Percentiles rank a stretch among this genome's conserved stretches.
Evolutionary conservation across 1,140 invertebrate genomes (phyloP).

Genomic region (Lithobius niger): DNA sequence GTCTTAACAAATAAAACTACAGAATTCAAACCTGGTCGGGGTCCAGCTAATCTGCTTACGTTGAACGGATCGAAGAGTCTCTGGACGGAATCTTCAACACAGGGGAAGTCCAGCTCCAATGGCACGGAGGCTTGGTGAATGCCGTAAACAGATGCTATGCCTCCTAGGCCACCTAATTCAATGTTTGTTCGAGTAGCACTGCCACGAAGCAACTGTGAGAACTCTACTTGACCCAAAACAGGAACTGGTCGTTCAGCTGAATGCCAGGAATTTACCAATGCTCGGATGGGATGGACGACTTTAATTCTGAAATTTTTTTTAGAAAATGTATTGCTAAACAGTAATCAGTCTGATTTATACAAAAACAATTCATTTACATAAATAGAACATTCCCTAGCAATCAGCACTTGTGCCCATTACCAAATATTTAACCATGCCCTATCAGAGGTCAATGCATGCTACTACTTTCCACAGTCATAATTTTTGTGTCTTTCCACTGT

Average conservation of each 20-base stretch:
- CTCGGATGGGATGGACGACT: conserved; percentile 19
- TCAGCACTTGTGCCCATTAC: no score
- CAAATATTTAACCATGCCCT: no score
- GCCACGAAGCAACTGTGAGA: conserved; percentile 70
- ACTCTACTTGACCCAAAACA: conserved; percentile 58
- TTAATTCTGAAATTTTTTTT: no score
- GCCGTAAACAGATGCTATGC: conserved; percentile 56
- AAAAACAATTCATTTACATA: no score
- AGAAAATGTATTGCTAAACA: no score
- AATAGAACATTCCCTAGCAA: no score
- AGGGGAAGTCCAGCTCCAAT: conserved; percentile 71
- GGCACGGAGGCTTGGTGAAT: conserved; percentile 72
- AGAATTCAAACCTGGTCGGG: neutral
- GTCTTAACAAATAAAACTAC: neutral
- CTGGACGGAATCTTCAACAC: conserved; percentile 62
- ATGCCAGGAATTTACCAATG: conserved; percentile 22
- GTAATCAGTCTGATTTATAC: no score
- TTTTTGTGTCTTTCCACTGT: no score
- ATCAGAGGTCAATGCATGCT: no score
- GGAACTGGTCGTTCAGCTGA: conserved; percentile 20
- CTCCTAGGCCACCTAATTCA: conserved; percentile 53
- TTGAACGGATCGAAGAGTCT: conserved; percentile 68
- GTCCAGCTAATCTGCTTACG: conserved; percentile 31
- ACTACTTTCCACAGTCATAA: no score
- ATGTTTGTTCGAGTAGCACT: conserved; percentile 66